Percentiles rank a stretch among this genome's conserved stretches.
Conservation (phyloP, 1,140 invertebrate species). For the Penaeus chinensis region DNA sequence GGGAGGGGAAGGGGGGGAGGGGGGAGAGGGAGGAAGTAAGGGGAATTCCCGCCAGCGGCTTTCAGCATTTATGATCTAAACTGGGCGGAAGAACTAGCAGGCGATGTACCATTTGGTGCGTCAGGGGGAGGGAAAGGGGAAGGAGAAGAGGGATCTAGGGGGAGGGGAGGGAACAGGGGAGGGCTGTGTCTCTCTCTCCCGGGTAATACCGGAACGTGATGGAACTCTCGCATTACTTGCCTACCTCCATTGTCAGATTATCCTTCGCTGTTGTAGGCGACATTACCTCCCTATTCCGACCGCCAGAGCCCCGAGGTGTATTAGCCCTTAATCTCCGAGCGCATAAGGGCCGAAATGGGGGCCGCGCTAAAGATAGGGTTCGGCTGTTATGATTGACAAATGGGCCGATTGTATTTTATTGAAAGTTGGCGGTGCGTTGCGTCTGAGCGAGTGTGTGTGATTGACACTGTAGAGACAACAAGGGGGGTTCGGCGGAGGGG, state of each 20-base stretch:
- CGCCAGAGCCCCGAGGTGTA: too few relatives aligned
- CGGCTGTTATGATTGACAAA: slow-evolving; percentile 17
- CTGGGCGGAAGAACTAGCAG: too few relatives aligned
- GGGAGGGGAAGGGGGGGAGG: background rate
- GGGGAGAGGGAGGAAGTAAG: too few relatives aligned
- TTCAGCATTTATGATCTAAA: too few relatives aligned
- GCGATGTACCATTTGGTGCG: too few relatives aligned
- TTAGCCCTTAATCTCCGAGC: too few relatives aligned
- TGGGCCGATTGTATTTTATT: slow-evolving; percentile 21
- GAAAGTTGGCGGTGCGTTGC: slow-evolving; percentile 17
- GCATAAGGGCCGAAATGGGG: too few relatives aligned
- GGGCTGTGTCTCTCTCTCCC: too few relatives aligned
- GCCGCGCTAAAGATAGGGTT: background rate
- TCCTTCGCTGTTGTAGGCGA: slow-evolving; percentile 11
- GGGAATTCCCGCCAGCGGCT: too few relatives aligned
- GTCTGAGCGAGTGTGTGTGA: background rate
- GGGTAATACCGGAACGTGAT: background rate
- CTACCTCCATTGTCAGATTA: slow-evolving; percentile 21
- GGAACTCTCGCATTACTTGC: background rate
- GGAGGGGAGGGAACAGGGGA: too few relatives aligned
- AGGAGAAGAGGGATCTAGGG: too few relatives aligned
- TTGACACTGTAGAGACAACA: background rate
- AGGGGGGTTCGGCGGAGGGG: background rate
- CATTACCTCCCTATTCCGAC: slow-evolving; percentile 10
- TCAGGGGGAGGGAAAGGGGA: too few relatives aligned